These are phyloP conservation scores for Pterocles orientalis DNA, from an alignment of 2,113 vertebrate genomes.

Conservation along the genomic window DNA sequence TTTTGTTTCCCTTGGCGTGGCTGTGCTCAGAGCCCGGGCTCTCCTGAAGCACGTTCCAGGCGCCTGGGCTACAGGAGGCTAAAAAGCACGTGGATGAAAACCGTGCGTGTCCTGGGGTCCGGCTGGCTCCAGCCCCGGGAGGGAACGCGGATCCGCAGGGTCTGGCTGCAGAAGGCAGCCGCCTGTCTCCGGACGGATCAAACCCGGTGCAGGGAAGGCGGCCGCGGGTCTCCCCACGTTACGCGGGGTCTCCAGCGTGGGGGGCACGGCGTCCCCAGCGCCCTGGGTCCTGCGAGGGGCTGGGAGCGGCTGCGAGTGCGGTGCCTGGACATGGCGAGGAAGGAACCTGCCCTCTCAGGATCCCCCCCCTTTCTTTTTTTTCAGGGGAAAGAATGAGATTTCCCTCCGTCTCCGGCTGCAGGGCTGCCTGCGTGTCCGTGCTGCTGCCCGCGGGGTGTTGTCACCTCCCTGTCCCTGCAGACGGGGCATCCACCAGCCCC, in stretches of 20 bases:
- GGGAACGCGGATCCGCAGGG: neutral
- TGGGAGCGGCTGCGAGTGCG: neutral
- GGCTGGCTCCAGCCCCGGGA: neutral
- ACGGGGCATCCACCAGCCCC: neutral
- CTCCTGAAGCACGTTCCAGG: neutral
- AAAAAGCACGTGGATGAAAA: neutral
- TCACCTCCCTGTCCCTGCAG: neutral
- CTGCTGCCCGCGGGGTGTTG: rapidly evolving
- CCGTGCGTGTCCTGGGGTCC: neutral
- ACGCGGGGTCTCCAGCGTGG: no score
- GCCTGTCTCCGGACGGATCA: neutral
- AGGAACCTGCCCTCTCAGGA: neutral
- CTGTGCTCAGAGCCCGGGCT: neutral
- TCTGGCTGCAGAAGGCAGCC: neutral
- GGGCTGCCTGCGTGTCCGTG: neutral
- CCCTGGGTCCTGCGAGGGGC: neutral
- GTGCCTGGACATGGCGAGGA: neutral
- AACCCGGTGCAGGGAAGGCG: neutral
- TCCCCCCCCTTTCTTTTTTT: neutral
- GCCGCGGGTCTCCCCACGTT: neutral
- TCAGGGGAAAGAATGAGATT: neutral
- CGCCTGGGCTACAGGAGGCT: neutral
- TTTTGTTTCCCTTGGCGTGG: neutral
- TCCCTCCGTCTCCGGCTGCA: neutral
- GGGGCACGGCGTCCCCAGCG: neutral